Conservation (phyloP, 1,140 invertebrate species). For the Bombus difficillimus region DNA sequence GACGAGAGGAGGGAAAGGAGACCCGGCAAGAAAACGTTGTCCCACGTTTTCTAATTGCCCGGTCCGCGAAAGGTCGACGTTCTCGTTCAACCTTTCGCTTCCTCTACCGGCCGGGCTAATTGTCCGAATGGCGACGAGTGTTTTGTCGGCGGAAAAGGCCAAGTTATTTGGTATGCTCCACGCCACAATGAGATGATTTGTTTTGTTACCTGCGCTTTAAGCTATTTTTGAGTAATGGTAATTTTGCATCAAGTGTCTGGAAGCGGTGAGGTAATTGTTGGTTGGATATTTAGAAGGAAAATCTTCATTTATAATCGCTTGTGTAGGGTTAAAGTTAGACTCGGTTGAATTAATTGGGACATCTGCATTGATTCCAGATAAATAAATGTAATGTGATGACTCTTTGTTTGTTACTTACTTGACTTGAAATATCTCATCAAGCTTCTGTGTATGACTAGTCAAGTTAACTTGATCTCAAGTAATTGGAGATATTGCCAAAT, state of each 20-base stretch:
- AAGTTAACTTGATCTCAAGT: too few species aligned
- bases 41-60: slow-evolving; percentile 18
- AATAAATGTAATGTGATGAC: too few species aligned
- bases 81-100: background rate
- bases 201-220: background rate
- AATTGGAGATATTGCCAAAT: too few species aligned
- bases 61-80: background rate
- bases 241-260: background rate
- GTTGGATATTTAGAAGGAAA: background rate
- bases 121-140: background rate
- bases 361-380: too few species aligned
- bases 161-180: background rate
- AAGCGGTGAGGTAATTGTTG: background rate
- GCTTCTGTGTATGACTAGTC: too few species aligned
- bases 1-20: background rate
- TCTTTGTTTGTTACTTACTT: too few species aligned
- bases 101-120: background rate
- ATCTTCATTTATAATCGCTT: too few species aligned
- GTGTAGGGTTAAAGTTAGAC: too few species aligned
- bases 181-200: background rate
- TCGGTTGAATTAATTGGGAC: too few species aligned
- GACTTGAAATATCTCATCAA: too few species aligned
- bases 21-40: background rate
- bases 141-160: background rate
- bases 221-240: background rate